phyloP scores from a whole-genome alignment of 2,113 vertebrate genomes.

The Anoplopoma fimbria region DNA sequence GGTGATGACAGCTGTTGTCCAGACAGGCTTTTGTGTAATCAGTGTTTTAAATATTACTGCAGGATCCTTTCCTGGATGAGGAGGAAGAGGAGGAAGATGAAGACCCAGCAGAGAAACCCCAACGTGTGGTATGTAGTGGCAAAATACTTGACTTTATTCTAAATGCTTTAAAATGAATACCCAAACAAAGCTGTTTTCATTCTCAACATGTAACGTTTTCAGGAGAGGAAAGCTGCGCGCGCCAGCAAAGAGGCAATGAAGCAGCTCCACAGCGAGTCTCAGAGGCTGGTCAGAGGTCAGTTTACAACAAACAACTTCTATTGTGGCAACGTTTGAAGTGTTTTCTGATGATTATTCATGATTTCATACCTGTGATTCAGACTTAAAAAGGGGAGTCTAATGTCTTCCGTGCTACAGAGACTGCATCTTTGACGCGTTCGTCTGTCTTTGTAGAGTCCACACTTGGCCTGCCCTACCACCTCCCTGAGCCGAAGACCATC shows the following conservation, averaged over 20 bases:
- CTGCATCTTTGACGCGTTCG: not conserved
- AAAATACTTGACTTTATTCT: not conserved
- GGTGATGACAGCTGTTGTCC: not conserved
- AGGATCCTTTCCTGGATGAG: conserved; percentile 63
- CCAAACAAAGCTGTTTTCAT: not conserved
- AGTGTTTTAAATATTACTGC: not conserved
- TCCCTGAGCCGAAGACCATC: conserved; percentile 92
- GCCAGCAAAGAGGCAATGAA: conserved; percentile 94
- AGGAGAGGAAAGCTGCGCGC: conserved; percentile 95
- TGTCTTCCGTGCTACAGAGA: not conserved
- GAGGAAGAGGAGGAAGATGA: conserved; percentile 62
- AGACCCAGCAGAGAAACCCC: conserved; percentile 62
- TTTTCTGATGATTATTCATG: not conserved
- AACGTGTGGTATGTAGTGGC: conserved; percentile 69
- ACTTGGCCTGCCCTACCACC: conserved; percentile 92
- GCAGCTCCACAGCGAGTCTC: conserved; percentile 94
- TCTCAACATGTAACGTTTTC: conserved; percentile 22
- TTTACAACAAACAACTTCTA: not conserved
- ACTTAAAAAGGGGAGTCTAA: not conserved
- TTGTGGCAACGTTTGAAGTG: not conserved
- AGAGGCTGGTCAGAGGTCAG: conserved; percentile 94
- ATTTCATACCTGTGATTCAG: not conserved
- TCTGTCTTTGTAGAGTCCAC: conserved; percentile 85
- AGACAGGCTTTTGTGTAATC: not conserved
- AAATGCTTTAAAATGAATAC: not conserved